These are phyloP conservation scores for Morus bassanus DNA, from an alignment of 2,797 vertebrate genomes.

Conservation along the genomic window DNA sequence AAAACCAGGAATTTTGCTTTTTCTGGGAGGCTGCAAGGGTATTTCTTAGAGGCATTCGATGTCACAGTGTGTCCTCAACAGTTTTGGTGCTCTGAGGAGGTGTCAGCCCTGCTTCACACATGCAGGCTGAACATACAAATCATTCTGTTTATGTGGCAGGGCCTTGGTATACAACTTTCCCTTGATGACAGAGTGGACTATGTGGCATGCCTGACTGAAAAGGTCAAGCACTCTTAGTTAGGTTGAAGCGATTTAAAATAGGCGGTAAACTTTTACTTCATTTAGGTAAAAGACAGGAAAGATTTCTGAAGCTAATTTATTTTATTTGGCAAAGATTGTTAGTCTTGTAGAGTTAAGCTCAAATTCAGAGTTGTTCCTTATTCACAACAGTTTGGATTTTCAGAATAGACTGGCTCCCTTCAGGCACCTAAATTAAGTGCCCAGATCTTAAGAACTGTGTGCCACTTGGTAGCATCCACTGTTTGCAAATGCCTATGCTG, in stretches of 20 bases:
- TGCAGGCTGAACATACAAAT: background rate
- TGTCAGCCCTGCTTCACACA: background rate
- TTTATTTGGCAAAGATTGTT: background rate
- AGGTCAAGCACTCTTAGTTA: background rate
- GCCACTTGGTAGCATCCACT: background rate
- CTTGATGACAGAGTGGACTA: background rate
- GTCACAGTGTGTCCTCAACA: background rate
- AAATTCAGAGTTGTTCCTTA: background rate
- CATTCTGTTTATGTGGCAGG: background rate
- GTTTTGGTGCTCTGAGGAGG: background rate
- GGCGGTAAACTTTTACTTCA: background rate
- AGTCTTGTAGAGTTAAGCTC: background rate
- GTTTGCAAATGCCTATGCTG: slow-evolving; percentile 8
- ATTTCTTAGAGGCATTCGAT: background rate
- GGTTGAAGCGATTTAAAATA: background rate
- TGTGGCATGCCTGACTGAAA: slow-evolving; percentile 3
- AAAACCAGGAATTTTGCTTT: background rate
- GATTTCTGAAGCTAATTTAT: background rate
- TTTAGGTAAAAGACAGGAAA: background rate
- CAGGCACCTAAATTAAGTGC: background rate
- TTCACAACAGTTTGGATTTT: background rate
- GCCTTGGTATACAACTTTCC: background rate
- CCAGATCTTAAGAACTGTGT: background rate
- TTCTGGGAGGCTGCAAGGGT: background rate
- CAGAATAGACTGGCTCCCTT: background rate